These are phyloP conservation scores for Brienomyrus brachyistius DNA, from an alignment of 2,113 vertebrate genomes.

Conservation along the genomic window DNA sequence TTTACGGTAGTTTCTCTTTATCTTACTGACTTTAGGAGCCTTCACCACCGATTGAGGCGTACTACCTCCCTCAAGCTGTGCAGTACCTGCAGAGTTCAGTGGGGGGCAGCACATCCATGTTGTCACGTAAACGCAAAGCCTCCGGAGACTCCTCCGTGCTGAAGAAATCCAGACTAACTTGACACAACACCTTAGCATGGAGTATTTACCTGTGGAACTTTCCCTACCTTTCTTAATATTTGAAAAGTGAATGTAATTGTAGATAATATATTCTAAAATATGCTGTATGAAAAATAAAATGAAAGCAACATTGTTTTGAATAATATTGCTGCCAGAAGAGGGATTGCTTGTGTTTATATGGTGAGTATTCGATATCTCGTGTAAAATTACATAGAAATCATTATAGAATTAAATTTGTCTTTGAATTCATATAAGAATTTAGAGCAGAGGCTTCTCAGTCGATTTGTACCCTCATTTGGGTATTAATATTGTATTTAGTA, in stretches of 20 bases:
- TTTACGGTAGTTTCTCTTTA: not conserved
- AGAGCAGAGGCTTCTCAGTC: not conserved
- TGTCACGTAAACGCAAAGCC: slow-evolving; percentile 81
- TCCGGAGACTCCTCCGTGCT: slow-evolving; percentile 50
- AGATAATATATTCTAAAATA: slow-evolving; percentile 26
- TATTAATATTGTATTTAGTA: not conserved
- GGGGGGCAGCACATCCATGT: slow-evolving; percentile 43
- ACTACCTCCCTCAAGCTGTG: slow-evolving; percentile 61
- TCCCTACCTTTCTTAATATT: not conserved
- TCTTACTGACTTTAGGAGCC: slow-evolving; percentile 61
- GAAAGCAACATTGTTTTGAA: not conserved
- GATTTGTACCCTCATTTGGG: not conserved
- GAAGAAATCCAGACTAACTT: slow-evolving; percentile 70
- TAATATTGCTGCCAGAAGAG: not conserved
- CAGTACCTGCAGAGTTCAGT: slow-evolving; percentile 39
- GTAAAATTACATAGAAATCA: not conserved
- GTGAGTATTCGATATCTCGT: not conserved
- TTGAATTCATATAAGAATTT: not conserved
- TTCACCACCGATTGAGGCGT: slow-evolving; percentile 67
- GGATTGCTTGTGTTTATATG: not conserved
- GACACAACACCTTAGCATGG: slow-evolving; percentile 22
- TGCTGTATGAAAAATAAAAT: slow-evolving; percentile 16
- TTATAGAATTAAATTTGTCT: not conserved
- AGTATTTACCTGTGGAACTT: not conserved
- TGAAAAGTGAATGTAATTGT: slow-evolving; percentile 27